Base-by-base conservation (phyloP, 2,113 vertebrate genomes). In the Fulmarus glacialis region DNA sequence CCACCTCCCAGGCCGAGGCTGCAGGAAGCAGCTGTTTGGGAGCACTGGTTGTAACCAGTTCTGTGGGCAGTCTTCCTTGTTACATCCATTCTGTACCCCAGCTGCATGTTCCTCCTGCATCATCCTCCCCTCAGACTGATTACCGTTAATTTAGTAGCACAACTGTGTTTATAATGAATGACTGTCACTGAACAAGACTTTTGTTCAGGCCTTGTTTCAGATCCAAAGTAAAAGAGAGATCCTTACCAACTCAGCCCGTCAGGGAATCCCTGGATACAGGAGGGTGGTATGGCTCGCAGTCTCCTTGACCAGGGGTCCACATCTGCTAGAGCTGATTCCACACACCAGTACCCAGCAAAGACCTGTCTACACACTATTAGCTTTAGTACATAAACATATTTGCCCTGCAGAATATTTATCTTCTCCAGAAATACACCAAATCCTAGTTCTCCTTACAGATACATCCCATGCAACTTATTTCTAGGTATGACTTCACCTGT, bases 231-330 rank as follows among this genome's bases (percentile, higher is more conserved):
- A 38, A 29, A 47, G 52, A 38, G 18, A 30, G 45, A 68, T 85
- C 45, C 52, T 64, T 38, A 71, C 45, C 68, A 42, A 4, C 18
- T 29, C 67, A 50, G 55, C 4, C 36, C 2, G 0, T 7, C 15
- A 7, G 66, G 48, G 59, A 55, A 42, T 17, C 32, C 56, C 56
- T 14, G 6, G 77, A 6, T 4, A 4, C 50, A 34, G 63, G 18
- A 43, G 30, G 30, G 12, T 18, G 56, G 16, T 17, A 3, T 21
- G 22, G 6, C 71, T 42, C 24, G 45, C 9, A 24, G 1, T 4
- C 43, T 55, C n/a, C 52, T 48, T 55, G 56, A 6, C 17, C 8
- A 6, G 43, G 38, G 24, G 11, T n/a, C 32, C 10, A 0, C 15
- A 20, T 9, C 42, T 64, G 62, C 62, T 55, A 34, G 68, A 64